Conservation (phyloP, 2,797 vertebrate genomes). For the Sebastes trivittatus region DNA sequence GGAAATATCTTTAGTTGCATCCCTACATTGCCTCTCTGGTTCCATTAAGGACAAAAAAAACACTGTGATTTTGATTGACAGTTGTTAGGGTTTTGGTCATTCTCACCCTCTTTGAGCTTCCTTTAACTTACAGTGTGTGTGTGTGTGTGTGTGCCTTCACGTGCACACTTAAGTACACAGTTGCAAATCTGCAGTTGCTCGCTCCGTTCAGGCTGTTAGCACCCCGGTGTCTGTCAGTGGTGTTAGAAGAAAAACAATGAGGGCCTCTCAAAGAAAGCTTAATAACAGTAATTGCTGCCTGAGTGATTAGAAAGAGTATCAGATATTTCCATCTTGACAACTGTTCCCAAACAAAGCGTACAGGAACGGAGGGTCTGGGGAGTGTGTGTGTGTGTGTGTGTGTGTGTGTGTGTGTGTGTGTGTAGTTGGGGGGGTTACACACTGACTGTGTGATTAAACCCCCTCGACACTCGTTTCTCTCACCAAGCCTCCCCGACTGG, state of each 20-base stretch:
- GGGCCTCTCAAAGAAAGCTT: slow-evolving; percentile 64
- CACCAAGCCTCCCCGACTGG: slow-evolving; percentile 54
- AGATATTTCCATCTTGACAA: slow-evolving; percentile 80
- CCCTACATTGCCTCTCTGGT: background rate
- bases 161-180: slow-evolving; percentile 28
- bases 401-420: slow-evolving; percentile 18
- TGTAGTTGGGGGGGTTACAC: slow-evolving; percentile 30
- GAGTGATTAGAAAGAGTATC: slow-evolving; percentile 73
- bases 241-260: slow-evolving; percentile 63
- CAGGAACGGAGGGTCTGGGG: slow-evolving; percentile 29
- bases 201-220: slow-evolving; percentile 36
- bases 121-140: background rate
- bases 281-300: slow-evolving; percentile 72
- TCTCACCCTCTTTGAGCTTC: slow-evolving; percentile 18
- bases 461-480: slow-evolving; percentile 54
- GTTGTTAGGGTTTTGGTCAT: slow-evolving; percentile 37
- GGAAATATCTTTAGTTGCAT: background rate
- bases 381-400: slow-evolving; percentile 4
- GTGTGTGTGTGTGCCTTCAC: slow-evolving; percentile 12
- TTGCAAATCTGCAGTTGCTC: slow-evolving; percentile 31
- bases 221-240: slow-evolving; percentile 58
- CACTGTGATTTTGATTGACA: slow-evolving; percentile 21
- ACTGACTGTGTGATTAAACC: slow-evolving; percentile 62
- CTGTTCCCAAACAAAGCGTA: slow-evolving; percentile 70
- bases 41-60: background rate